These are phyloP conservation scores for Micromesistius poutassou DNA, from an alignment of 2,797 vertebrate species.

Conservation along the genomic window DNA sequence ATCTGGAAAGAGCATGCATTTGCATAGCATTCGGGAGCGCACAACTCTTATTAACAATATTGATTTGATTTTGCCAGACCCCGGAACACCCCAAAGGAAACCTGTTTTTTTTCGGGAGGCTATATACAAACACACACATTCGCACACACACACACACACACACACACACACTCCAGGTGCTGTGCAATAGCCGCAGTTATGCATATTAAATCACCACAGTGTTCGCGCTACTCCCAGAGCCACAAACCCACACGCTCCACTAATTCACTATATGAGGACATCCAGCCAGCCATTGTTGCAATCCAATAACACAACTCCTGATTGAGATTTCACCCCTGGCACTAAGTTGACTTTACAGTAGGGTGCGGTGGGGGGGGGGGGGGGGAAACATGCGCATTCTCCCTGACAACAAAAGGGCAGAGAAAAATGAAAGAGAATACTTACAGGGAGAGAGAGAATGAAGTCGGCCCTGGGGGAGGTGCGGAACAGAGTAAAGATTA, in stretches of 20 bases:
- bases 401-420: constrained; percentile 43
- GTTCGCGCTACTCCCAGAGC: constrained; percentile 27
- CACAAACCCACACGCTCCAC: constrained; percentile 38
- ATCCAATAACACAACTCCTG: constrained; percentile 48
- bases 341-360: constrained; percentile 32
- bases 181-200: constrained; percentile 40
- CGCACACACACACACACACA: background rate
- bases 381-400: constrained; percentile 21
- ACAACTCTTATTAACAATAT: constrained; percentile 56
- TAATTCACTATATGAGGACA: constrained; percentile 45
- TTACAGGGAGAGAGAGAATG: constrained; percentile 69
- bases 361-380: no score
- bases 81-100: constrained; percentile 52
- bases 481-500: constrained; percentile 67
- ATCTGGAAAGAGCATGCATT: constrained; percentile 6
- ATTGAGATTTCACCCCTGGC: constrained; percentile 50
- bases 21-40: constrained; percentile 33
- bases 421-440: constrained; percentile 69
- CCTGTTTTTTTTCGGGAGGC: constrained; percentile 42
- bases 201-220: constrained; percentile 47
- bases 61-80: constrained; percentile 47
- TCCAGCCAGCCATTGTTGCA: constrained; percentile 40
- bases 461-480: constrained; percentile 52
- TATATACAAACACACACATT: constrained; percentile 42
- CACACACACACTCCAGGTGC: constrained; percentile 11